These are phyloP conservation scores for Neuroterus valhalla DNA, from an alignment of 1,140 invertebrate species.

Conservation along the genomic window DNA sequence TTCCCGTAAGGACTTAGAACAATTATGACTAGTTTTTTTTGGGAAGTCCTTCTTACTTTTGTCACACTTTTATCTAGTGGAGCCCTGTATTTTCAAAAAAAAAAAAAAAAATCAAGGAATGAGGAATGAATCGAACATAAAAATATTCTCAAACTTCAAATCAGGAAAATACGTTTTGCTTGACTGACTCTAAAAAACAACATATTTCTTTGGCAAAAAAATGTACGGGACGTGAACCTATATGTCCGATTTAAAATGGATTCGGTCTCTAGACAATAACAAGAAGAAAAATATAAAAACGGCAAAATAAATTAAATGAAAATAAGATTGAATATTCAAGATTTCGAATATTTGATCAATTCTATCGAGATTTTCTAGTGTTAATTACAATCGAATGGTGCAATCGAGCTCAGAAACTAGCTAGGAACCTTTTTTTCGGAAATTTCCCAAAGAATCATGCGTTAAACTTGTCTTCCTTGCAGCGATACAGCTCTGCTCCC, in stretches of 20 bases:
- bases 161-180: too few species aligned
- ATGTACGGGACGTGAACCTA: too few species aligned
- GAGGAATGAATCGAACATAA: too few species aligned
- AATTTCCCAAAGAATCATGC: slow-evolving; percentile 59
- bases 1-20: too few species aligned
- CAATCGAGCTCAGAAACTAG: slow-evolving; percentile 1
- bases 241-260: too few species aligned
- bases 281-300: not conserved
- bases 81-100: too few species aligned
- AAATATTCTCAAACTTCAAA: too few species aligned
- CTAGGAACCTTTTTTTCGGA: slow-evolving; percentile 34
- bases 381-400: slow-evolving; percentile 2
- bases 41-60: too few species aligned
- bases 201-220: not conserved
- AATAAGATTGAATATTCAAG: not conserved
- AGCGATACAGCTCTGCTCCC: slow-evolving; percentile 70
- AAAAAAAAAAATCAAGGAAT: too few species aligned
- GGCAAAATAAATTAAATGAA: not conserved
- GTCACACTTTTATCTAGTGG: too few species aligned
- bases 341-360: not conserved
- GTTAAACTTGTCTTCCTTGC: slow-evolving; percentile 58
- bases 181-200: too few species aligned
- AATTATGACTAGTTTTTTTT: too few species aligned
- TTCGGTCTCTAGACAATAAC: not conserved
- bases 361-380: not conserved